These are phyloP conservation scores for Stichopus horrens DNA, from an alignment of 53 echinoderm and acorn worm species.

Conservation along the genomic window DNA sequence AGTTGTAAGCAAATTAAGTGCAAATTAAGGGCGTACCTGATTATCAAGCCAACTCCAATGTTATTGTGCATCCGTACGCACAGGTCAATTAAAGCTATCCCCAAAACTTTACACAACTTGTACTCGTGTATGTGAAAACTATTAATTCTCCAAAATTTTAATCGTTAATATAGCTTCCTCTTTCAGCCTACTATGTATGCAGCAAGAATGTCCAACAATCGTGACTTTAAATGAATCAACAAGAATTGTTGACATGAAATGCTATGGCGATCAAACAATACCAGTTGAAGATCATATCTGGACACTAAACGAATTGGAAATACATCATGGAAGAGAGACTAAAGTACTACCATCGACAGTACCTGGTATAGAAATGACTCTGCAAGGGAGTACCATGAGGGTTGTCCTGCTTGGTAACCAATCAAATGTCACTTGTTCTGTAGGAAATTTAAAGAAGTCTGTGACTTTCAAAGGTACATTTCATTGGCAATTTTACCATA, in stretches of 20 bases:
- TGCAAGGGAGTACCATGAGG: neutral
- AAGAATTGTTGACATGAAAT: neutral
- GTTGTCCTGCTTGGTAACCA: neutral
- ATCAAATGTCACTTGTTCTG: neutral
- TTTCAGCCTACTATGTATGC: neutral
- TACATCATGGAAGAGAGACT: neutral
- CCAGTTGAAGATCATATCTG: neutral
- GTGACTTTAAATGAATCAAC: neutral
- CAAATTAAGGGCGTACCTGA: too few relatives aligned
- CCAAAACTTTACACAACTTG: too few relatives aligned
- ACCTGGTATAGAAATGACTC: neutral
- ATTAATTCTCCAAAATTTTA: too few relatives aligned
- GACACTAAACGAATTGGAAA: neutral
- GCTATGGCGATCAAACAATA: neutral
- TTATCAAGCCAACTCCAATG: too few relatives aligned
- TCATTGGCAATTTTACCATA: too few relatives aligned
- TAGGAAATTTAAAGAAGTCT: neutral
- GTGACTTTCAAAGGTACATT: neutral
- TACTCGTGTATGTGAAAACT: too few relatives aligned
- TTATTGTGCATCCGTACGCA: too few relatives aligned
- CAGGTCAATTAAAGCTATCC: too few relatives aligned
- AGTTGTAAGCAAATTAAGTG: too few relatives aligned
- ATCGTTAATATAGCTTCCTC: too few relatives aligned
- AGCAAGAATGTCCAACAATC: neutral
- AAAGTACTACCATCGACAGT: neutral